A percentile compares a stretch with the other conserved stretches of the same genome.
These are phyloP conservation scores for Sarotherodon lohbergeri DNA, from an alignment of 2,113 vertebrate genomes.

Conservation along the genomic window DNA sequence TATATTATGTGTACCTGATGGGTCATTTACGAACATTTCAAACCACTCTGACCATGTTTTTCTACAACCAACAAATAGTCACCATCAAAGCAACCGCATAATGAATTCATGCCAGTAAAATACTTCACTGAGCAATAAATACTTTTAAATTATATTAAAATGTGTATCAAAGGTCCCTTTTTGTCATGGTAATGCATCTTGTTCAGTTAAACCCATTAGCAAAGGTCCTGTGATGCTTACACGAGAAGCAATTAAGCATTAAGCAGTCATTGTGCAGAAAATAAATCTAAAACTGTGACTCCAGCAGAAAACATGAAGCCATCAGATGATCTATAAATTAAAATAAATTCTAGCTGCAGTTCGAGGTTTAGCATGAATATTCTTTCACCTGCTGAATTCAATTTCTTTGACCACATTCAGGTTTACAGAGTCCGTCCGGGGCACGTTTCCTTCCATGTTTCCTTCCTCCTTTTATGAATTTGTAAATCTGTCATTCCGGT, in stretches of 20 bases:
- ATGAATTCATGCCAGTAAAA: not conserved
- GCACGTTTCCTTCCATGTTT: not conserved
- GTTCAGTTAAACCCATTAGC: not conserved
- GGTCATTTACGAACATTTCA: not conserved
- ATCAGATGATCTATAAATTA: not conserved
- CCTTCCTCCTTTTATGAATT: not conserved
- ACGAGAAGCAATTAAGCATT: not conserved
- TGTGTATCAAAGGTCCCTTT: not conserved
- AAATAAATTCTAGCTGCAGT: not conserved
- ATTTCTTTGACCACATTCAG: not conserved
- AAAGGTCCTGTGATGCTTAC: not conserved
- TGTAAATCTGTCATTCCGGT: not conserved
- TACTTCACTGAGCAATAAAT: not conserved
- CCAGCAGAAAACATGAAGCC: not conserved
- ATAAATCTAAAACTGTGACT: not conserved
- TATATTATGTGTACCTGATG: not conserved
- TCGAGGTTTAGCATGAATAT: not conserved
- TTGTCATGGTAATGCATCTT: not conserved
- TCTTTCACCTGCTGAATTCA: not conserved
- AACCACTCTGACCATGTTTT: not conserved
- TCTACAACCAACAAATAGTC: not conserved
- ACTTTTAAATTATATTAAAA: not conserved
- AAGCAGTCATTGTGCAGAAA: not conserved
- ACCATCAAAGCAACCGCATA: not conserved
- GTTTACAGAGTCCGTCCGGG: not conserved